Evolutionary conservation across 2,113 vertebrate genomes (phyloP).

Genomic region (Nothoprocta pentlandii): DNA sequence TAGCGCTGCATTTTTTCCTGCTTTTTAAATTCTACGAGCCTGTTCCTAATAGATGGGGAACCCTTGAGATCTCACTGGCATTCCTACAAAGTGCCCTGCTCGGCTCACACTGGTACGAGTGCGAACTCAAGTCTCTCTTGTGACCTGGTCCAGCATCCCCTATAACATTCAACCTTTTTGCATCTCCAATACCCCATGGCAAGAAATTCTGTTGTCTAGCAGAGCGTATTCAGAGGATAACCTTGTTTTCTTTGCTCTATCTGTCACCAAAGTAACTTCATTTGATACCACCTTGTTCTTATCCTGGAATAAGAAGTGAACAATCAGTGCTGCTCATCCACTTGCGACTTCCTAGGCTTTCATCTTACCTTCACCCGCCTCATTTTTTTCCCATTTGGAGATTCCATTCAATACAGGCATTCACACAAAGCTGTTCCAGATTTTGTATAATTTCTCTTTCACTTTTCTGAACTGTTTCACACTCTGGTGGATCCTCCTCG

Average conservation of each 20-base stretch:
- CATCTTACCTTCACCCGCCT: background rate
- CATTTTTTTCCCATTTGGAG: too few relatives aligned
- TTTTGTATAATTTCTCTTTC: background rate
- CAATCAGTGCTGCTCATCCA: background rate
- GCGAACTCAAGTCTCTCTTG: background rate
- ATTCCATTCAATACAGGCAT: background rate
- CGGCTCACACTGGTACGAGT: background rate
- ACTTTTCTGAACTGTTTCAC: background rate
- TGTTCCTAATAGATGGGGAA: background rate
- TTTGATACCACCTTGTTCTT: background rate
- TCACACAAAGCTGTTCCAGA: background rate
- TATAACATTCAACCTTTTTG: rapidly evolving
- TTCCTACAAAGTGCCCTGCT: too few relatives aligned
- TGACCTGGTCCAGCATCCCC: rapidly evolving
- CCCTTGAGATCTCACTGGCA: background rate
- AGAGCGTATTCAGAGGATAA: rapidly evolving
- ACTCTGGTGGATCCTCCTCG: rapidly evolving
- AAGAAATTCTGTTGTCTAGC: background rate
- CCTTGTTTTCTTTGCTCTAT: background rate
- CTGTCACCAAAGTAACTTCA: background rate
- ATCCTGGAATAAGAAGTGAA: background rate
- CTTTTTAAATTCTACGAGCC: background rate
- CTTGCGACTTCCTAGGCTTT: background rate
- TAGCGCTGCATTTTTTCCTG: background rate
- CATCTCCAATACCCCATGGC: rapidly evolving